Evolutionary conservation across 2,113 vertebrate species (phyloP).

Genomic region (Abramis brama): DNA sequence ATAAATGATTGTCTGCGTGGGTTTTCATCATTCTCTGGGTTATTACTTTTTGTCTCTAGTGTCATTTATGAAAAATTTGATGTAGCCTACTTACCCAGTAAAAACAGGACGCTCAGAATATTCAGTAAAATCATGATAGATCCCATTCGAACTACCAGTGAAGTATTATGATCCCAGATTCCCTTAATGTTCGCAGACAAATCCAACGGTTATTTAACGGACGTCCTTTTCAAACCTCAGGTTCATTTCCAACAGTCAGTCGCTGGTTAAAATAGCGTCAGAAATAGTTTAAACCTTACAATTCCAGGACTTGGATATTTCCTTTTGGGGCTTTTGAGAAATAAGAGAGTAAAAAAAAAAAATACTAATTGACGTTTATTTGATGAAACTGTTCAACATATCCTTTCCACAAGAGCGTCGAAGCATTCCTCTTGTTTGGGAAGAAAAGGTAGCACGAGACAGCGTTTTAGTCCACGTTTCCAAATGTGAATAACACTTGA

Average conservation of each 20-base stretch:
- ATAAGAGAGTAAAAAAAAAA: not conserved
- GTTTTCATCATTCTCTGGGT: not conserved
- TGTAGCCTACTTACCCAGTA: constrained; percentile 74
- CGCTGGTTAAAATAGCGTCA: constrained; percentile 11
- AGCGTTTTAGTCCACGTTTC: not conserved
- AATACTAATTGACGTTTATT: not conserved
- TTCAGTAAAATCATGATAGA: constrained; percentile 71
- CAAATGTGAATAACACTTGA: not conserved
- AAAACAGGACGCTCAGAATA: constrained; percentile 68
- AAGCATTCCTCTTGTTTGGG: constrained; percentile 21
- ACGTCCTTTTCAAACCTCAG: constrained; percentile 35
- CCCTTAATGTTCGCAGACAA: not conserved
- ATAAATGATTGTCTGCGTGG: not conserved
- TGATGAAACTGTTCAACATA: constrained; percentile 1
- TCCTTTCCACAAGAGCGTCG: constrained; percentile 24
- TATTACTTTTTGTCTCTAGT: not conserved
- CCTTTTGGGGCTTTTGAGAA: constrained; percentile 13
- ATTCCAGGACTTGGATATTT: constrained; percentile 14
- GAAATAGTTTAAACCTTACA: constrained; percentile 15
- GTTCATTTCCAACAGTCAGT: constrained; percentile 33
- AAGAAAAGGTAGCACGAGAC: not conserved
- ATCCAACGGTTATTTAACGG: constrained; percentile 35
- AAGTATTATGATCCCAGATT: constrained; percentile 57
- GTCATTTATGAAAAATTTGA: not conserved
- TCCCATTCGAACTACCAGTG: constrained; percentile 51